A percentile compares a stretch with the other conserved stretches of the same genome.
phyloP scores from a whole-genome alignment of 2,888 invertebrate species.

The Drosophila algonquin region DNA sequence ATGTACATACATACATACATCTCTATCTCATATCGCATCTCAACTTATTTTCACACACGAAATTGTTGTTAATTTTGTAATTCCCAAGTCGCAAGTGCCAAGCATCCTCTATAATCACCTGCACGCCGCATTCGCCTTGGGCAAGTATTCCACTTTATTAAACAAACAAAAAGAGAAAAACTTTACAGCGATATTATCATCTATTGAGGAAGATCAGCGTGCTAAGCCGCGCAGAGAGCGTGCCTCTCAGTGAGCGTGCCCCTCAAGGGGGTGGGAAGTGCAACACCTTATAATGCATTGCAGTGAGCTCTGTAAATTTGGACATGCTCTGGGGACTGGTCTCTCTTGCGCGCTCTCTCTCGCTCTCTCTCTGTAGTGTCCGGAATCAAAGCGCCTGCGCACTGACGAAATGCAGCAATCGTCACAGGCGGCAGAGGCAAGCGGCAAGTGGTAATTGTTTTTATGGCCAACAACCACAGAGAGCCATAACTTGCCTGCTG shows the following conservation, averaged over 20 bases:
- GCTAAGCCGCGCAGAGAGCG: background rate
- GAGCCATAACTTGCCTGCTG: constrained; percentile 30
- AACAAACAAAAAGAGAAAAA: constrained; percentile 18
- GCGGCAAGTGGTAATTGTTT: constrained; percentile 73
- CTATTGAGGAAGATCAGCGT: constrained; percentile 19
- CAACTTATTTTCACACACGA: constrained; percentile 32
- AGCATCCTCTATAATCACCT: constrained; percentile 1
- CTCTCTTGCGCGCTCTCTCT: background rate
- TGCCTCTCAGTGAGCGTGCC: background rate
- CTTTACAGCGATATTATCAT: constrained; percentile 25
- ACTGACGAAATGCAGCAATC: constrained; percentile 65
- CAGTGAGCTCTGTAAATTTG: background rate
- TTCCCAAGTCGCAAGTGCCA: background rate
- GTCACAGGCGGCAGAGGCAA: constrained; percentile 24
- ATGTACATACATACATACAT: background rate
- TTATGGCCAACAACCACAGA: constrained; percentile 63
- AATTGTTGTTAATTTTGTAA: constrained; percentile 16
- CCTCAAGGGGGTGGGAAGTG: background rate
- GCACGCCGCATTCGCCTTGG: constrained; percentile 20
- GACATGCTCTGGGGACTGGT: constrained; percentile 2
- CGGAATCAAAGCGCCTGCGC: constrained; percentile 43
- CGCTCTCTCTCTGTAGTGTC: background rate
- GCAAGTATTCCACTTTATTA: constrained; percentile 25
- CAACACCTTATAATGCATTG: background rate
- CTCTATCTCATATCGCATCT: too few relatives aligned